These are phyloP conservation scores for Antheraea pernyi DNA, from an alignment of 1,140 invertebrate species.

Conservation along the genomic window DNA sequence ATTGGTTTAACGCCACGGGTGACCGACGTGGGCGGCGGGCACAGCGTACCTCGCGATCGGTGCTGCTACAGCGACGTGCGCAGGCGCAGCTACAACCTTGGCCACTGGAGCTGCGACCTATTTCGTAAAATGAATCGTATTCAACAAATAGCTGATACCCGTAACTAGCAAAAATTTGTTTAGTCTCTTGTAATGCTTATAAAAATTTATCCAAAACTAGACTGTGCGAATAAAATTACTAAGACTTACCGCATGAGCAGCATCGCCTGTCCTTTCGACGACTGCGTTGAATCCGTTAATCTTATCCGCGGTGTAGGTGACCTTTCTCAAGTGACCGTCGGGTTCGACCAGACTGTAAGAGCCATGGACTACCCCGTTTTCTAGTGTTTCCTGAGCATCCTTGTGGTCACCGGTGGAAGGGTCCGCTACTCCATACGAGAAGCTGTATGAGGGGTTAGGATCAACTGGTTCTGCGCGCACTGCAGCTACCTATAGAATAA, in stretches of 20 bases:
- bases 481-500: not conserved
- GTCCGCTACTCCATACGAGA: conserved; percentile 86
- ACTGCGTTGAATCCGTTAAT: conserved; percentile 79
- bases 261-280: conserved; percentile 78
- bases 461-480: conserved; percentile 81
- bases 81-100: conserved; percentile 59
- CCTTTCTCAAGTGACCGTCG: conserved; percentile 82
- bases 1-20: conserved; percentile 57
- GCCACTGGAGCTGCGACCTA: conserved; percentile 46
- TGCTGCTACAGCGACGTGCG: conserved; percentile 62
- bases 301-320: conserved; percentile 79
- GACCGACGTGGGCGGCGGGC: conserved; percentile 44
- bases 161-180: too few species aligned
- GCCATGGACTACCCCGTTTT: conserved; percentile 82
- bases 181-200: too few species aligned
- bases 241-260: conserved; percentile 56
- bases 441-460: conserved; percentile 86
- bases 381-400: conserved; percentile 80
- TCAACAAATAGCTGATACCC: too few species aligned
- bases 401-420: conserved; percentile 86
- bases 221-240: too few species aligned
- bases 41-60: conserved; percentile 47
- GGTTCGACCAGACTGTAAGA: conserved; percentile 83
- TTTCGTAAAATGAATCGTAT: conserved; percentile 3
- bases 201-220: too few species aligned